These are phyloP conservation scores for Lepilemur septentrionalis DNA, from an alignment of 2,797 vertebrate species.

Conservation along the genomic window DNA sequence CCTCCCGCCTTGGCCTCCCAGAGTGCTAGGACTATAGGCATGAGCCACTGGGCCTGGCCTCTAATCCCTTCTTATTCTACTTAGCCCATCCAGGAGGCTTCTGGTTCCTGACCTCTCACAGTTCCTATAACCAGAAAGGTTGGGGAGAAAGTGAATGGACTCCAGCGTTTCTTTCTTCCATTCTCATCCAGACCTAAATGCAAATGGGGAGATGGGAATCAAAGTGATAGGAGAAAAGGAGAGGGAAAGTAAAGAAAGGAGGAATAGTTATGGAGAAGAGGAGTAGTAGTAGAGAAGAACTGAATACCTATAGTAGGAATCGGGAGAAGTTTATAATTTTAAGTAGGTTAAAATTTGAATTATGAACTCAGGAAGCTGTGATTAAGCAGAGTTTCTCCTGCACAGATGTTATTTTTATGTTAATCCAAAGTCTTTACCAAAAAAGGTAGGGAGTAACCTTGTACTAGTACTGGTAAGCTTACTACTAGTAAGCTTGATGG, in stretches of 20 bases:
- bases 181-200: background rate
- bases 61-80: background rate
- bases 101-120: background rate
- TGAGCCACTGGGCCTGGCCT: background rate
- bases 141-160: background rate
- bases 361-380: background rate
- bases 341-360: background rate
- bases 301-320: background rate
- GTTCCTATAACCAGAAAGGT: background rate
- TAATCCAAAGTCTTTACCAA: background rate
- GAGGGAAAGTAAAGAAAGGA: background rate
- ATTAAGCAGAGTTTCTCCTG: slow-evolving; percentile 24
- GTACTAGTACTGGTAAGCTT: too few species aligned
- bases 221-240: background rate
- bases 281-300: background rate
- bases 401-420: background rate
- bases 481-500: background rate
- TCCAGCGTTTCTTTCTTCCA: background rate
- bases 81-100: background rate
- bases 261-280: background rate
- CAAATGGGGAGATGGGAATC: background rate
- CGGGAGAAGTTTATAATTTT: background rate
- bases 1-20: too few species aligned
- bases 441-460: background rate
- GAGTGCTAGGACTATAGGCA: too few species aligned